Base-by-base conservation (phyloP, 2,113 vertebrate genomes). In the Rhipidura dahli region DNA sequence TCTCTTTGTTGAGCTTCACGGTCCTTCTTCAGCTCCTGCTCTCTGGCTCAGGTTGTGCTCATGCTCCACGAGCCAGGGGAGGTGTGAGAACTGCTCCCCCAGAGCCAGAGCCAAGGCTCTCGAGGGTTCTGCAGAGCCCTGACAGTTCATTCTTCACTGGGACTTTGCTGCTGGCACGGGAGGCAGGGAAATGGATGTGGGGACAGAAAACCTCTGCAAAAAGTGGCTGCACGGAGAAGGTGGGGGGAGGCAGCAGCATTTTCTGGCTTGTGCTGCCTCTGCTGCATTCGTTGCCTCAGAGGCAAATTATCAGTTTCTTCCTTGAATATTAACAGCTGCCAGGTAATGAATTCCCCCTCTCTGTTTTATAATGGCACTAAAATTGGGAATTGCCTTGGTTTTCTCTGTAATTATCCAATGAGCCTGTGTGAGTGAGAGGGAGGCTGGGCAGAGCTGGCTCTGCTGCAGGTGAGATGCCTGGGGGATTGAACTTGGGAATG, bases 281-380 rank as follows among this genome's bases (percentile, higher is more conserved):
- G 88, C 96, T 81, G 96, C 92, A 27, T 88, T 94, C 71, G 0
- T 59, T 88, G 86, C 89, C 91, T 93, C 80, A 28, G 47, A 89
- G 77, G 83, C 81, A 96, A 96, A 97, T 95, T 91, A 94, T 51
- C 93, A 56, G 89, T 94, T 96, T 96, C 94, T 95, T 89, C 89
- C 93, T 95, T 96, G 96, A 94, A 94, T 95, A 95, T 92, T 89
- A 97, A 75, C 96, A 96, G 93, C 94, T 97, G 96, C 95, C 91
- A 95, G 94, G 94, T 97, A 97, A 97, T 94, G 93, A 96, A 97
- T 96, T 97, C 96, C 95, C 96, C 95, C 96, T 95, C 95, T 95
- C 96, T 92, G 95, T 94, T 94, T 96, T 92, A 96, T 95, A 97
- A 97, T 95, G 95, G 94, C 83, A 89, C 95, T 97, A 96, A 97